Conservation (phyloP, 2,113 vertebrate species). For the Syrmaticus mikado region DNA sequence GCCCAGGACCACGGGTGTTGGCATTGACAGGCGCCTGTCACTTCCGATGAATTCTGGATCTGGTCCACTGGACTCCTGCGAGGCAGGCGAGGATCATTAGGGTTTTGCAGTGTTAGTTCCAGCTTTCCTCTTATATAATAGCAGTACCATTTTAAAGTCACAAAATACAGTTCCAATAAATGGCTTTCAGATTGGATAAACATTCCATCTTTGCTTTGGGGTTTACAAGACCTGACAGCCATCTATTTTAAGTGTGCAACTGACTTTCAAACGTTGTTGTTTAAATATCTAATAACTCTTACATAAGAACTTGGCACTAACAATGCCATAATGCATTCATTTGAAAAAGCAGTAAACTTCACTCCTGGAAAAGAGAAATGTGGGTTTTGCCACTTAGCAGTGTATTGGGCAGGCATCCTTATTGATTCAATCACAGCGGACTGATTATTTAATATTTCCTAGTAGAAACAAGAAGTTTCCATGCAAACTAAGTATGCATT, state of each 20-base stretch:
- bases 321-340: not conserved
- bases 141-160: conserved; percentile 27
- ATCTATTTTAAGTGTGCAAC: conserved; percentile 8
- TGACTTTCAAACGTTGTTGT: not conserved
- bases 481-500: not conserved
- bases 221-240: conserved; percentile 49
- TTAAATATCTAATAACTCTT: conserved; percentile 62
- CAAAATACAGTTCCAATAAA: conserved; percentile 58
- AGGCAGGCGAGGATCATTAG: conserved; percentile 34
- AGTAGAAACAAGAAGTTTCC: not conserved
- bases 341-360: conserved; percentile 10
- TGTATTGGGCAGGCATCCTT: not conserved
- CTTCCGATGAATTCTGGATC: conserved; percentile 30
- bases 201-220: not conserved
- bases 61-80: conserved; percentile 22
- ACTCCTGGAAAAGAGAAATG: not conserved
- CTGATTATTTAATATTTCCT: not conserved
- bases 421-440: not conserved
- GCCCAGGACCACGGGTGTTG: not conserved
- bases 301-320: conserved; percentile 28
- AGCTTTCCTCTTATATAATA: conserved; percentile 40
- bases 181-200: conserved; percentile 53
- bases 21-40: conserved; percentile 65
- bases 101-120: conserved; percentile 30
- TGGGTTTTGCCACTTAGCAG: not conserved